These are phyloP conservation scores for Leptinotarsa lineolata DNA, from an alignment of 1,140 invertebrate species.

Conservation along the genomic window DNA sequence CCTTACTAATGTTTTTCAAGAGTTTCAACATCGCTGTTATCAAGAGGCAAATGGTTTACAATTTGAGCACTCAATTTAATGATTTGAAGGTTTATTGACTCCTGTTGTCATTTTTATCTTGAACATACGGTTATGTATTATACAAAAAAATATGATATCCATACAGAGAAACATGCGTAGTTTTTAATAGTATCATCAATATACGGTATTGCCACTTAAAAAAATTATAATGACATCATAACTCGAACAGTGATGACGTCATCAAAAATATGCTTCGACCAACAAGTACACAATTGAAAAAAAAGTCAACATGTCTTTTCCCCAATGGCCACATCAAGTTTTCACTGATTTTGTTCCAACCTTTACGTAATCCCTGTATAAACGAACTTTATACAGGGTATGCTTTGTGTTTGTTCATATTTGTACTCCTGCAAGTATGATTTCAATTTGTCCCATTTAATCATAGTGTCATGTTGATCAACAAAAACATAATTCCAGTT, in stretches of 20 bases:
- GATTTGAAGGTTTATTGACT: not conserved
- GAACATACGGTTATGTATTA: not conserved
- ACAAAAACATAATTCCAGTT: no score
- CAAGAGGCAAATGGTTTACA: not conserved
- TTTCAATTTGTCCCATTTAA: no score
- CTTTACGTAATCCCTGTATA: no score
- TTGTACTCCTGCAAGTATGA: no score
- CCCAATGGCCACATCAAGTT: no score
- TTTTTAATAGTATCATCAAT: not conserved
- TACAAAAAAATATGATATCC: not conserved
- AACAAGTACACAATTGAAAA: no score
- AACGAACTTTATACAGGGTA: no score
- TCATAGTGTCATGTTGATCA: no score
- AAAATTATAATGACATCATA: not conserved
- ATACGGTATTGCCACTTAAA: not conserved
- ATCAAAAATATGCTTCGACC: not conserved
- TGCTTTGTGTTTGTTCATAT: no score
- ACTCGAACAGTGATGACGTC: constrained; percentile 7
- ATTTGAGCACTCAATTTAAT: not conserved
- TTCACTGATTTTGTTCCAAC: no score
- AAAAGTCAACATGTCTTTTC: no score
- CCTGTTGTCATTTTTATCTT: constrained; percentile 5
- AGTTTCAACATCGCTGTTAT: not conserved
- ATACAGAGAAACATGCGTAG: not conserved
- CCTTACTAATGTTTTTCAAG: not conserved